Evolutionary conservation across 2,797 vertebrate species (phyloP), one percentile per base, ranked within the genome.

Genomic region (Coluber constrictor): DNA sequence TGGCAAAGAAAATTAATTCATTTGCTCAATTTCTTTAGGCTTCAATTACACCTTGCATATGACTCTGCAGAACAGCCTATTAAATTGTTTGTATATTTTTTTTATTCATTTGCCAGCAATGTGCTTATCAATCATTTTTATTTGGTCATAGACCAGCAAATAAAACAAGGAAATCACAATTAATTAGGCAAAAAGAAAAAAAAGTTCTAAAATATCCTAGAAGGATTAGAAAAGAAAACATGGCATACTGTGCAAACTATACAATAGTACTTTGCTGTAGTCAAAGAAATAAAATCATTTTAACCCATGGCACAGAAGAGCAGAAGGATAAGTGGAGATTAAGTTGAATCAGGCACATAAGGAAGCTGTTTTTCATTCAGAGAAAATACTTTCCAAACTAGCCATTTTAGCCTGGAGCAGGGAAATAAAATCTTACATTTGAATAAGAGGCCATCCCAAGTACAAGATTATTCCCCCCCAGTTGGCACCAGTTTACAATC

Each of bases 331-430:
- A 91, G 79, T 54, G 29, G 47, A 63, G 90, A 87, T 91, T 91
- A 91, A 91, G 11, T 16, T 87, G 79, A 63, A 91, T 91, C 57
- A 87, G 27, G 25, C 59, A 63, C 83, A 63, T 32, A 87, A 61
- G 83, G 90, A 91, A 91, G 83, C 83, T 63, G 83, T 91, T 91
- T 87, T 87, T 86, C 37, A 91, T 91, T 91, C 83, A 63, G 29
- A 63, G 70, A 91, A 63, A 54, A 91, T 61, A 51, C 27, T 63
- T 91, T 32, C 83, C 90, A 86, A 63, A 63, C 43, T 63, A 63
- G 43, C 79, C n/a, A 83, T 90, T 63, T 87, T 87, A 87, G 16
- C 90, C 79, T 59, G 43, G 43, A 60, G 57, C 29, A 29, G 27
- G 66, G 86, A 79, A 86, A 54, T 86, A 86, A 91, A 87, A 91